phyloP scores from a whole-genome alignment of 2,113 vertebrate genomes.

The Bostrychus sinensis region DNA sequence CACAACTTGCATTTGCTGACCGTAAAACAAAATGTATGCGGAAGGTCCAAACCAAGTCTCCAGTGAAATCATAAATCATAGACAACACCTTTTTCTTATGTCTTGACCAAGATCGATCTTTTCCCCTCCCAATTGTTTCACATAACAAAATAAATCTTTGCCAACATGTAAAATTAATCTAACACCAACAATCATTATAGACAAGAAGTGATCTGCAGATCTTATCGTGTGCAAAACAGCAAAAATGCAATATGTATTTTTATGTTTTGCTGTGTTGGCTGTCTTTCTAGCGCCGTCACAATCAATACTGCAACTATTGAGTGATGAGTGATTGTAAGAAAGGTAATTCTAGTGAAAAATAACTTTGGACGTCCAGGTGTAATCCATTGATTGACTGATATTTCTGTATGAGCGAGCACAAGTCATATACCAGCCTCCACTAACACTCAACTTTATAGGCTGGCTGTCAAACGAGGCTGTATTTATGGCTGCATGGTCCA shows the following conservation, averaged over 20 bases:
- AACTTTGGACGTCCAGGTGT: not conserved
- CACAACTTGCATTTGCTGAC: no score
- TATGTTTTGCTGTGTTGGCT: not conserved
- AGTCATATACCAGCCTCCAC: slow-evolving; percentile 16
- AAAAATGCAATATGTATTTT: not conserved
- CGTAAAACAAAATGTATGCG: no score
- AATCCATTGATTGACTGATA: slow-evolving; percentile 13
- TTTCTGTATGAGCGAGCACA: not conserved
- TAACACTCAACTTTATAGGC: not conserved
- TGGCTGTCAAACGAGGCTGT: slow-evolving; percentile 19
- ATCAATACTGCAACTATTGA: not conserved
- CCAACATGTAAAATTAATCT: no score
- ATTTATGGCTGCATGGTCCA: slow-evolving; percentile 19
- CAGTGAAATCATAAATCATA: no score
- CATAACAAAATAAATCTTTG: no score
- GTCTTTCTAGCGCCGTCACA: not conserved
- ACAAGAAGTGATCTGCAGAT: no score
- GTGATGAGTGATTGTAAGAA: not conserved
- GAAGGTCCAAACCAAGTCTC: no score
- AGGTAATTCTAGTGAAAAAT: slow-evolving; percentile 8
- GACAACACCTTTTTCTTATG: no score
- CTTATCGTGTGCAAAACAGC: no score
- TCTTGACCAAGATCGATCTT: no score
- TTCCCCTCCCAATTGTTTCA: no score
- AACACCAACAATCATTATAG: no score